Percentiles rank a stretch among this genome's conserved stretches.
Conservation (phyloP, 1,140 invertebrate species). For the Harlomillsia oculata region DNA sequence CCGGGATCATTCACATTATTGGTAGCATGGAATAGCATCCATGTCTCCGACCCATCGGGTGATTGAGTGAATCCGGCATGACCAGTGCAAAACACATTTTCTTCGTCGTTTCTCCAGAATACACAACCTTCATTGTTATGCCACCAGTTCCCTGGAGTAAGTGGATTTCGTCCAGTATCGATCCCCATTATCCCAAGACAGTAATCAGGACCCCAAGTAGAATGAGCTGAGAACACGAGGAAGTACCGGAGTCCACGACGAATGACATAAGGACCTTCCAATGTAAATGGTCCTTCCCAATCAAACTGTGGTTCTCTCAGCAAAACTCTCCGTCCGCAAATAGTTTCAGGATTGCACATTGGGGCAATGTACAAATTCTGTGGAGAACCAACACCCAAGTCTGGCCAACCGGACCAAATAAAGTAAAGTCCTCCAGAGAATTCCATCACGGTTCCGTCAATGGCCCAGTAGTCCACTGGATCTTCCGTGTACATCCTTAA, state of each 20-base stretch:
- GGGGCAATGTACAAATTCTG: constrained; percentile 19
- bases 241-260: not conserved
- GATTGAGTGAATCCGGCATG: constrained; percentile 11
- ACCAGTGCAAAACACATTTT: constrained; percentile 13
- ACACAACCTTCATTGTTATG: constrained; percentile 14
- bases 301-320: constrained; percentile 11
- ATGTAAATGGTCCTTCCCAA: constrained; percentile 17
- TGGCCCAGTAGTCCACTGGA: constrained; percentile 6
- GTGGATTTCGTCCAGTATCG: constrained; percentile 5
- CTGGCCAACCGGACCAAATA: constrained; percentile 13
- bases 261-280: constrained; percentile 3
- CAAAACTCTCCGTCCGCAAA: not conserved
- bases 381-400: not conserved
- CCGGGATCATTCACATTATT: constrained; percentile 4
- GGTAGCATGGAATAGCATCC: constrained; percentile 8
- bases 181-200: constrained; percentile 24
- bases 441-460: constrained; percentile 17
- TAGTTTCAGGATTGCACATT: constrained; percentile 1
- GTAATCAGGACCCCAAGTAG: constrained; percentile 17
- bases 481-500: constrained; percentile 3
- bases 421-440: constrained; percentile 2
- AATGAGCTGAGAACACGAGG: constrained; percentile 6
- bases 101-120: constrained; percentile 14
- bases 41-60: constrained; percentile 3
- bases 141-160: constrained; percentile 17